Base-by-base conservation (phyloP, 2,113 vertebrate species). In the Psophia crepitans region DNA sequence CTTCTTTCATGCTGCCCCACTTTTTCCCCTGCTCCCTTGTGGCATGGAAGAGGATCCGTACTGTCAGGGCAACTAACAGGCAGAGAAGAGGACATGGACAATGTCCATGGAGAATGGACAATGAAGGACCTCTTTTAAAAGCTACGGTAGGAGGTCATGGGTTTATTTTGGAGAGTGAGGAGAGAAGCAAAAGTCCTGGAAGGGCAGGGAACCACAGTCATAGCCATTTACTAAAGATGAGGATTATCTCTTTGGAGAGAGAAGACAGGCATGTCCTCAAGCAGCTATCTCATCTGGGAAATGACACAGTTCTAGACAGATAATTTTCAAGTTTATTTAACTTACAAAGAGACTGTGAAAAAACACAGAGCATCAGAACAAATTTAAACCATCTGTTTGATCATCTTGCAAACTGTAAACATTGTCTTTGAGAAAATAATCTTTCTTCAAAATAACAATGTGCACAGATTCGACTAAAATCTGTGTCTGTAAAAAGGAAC, bases 311-410 rank as follows among this genome's bases (percentile, higher is more conserved):
- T 96, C 91, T 91, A 96, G 91, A 91, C 91, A 95, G 94, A 97
- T 91, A 41, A 84, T 95, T 96, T 96, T 93, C 82, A 95, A 94
- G 95, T 95, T 96, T 96, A 96, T 96, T 96, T 97, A 96, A 97
- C 84, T 95, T 89, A 96, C 73, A 96, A 95, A 95, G 70, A 92
- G 94, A 90, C 90, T 96, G 92, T 96, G 95, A 96, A 95, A 96
- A 96, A 97, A 95, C 92, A 95, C 88, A 91, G 96, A 95, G 77
- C 76, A 94, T 95, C 90, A 89, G 95, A 95, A 95, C 77, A 95
- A 97, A 97, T 90, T 95, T 95, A 93, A 93, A 94, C 95, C 95
- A 97, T 96, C 96, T 96, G 97, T 91, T 95, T 96, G 92, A 95
- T 95, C 94, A 92, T 96, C 94, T 95, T 94, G 94, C 83, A 96